Conservation (phyloP, 1,140 invertebrate genomes). For the Pseudoatta argentina region DNA sequence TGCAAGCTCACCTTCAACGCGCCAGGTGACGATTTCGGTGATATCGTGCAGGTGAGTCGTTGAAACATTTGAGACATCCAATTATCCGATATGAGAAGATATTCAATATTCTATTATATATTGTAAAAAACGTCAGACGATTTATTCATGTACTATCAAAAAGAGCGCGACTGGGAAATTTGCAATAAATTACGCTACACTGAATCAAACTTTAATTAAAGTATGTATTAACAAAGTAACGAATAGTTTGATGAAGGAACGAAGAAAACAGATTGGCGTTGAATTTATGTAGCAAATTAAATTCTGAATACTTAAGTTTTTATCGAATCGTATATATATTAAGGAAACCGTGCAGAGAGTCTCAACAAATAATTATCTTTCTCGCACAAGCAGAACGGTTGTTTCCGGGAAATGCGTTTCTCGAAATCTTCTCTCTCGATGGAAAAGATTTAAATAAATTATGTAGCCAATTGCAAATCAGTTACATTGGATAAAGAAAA, state of each 20-base stretch:
- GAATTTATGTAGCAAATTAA: conserved; percentile 57
- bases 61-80: not conserved
- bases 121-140: not conserved
- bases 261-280: not conserved
- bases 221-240: conserved; percentile 53
- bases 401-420: not conserved
- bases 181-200: conserved; percentile 24
- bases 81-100: not conserved
- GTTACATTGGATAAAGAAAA: not conserved
- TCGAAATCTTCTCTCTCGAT: not conserved
- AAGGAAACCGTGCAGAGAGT: not conserved
- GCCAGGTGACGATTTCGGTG: conserved; percentile 92
- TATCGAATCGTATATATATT: conserved; percentile 30
- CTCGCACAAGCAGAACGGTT: not conserved
- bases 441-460: conserved; percentile 40
- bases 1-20: conserved; percentile 95
- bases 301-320: conserved; percentile 47
- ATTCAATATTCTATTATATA: not conserved
- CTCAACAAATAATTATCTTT: conserved; percentile 21
- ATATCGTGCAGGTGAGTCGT: conserved; percentile 92
- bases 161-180: conserved; percentile 21
- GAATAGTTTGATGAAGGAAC: conserved; percentile 42
- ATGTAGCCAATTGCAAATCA: not conserved
- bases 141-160: not conserved
- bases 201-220: conserved; percentile 55